Evolutionary conservation across 2,797 vertebrate species (phyloP).

Genomic region (Paramormyrops hopkinsi): DNA sequence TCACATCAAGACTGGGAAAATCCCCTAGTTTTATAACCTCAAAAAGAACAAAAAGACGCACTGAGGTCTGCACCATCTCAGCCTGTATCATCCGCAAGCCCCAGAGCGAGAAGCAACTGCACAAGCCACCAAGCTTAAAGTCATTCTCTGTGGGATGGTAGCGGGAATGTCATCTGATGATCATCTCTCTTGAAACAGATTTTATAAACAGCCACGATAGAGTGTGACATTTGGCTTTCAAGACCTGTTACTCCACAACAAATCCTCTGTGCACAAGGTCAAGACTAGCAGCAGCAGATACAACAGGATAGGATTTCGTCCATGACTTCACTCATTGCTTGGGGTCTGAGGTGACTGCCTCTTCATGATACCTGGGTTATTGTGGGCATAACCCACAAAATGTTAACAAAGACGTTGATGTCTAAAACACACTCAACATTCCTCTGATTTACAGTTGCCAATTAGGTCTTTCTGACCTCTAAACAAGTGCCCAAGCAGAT

Average conservation of each 20-base stretch:
- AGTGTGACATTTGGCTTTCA: not conserved
- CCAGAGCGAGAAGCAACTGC: not conserved
- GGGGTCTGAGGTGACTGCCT: not conserved
- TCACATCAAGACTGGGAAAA: not conserved
- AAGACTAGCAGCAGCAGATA: not conserved
- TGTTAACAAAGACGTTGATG: not conserved
- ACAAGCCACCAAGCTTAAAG: not conserved
- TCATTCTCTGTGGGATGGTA: not conserved
- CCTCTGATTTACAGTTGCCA: not conserved
- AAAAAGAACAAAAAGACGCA: not conserved
- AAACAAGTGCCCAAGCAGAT: not conserved
- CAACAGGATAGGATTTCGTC: not conserved
- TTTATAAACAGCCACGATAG: not conserved
- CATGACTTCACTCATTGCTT: not conserved
- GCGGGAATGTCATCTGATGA: not conserved
- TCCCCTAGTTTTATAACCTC: not conserved
- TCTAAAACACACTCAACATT: not conserved
- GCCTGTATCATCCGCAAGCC: not conserved
- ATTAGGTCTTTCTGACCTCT: not conserved
- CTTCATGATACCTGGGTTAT: not conserved
- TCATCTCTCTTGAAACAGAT: not conserved
- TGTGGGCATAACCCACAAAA: not conserved
- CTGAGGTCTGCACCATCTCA: not conserved
- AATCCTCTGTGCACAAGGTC: not conserved
- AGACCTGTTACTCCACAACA: not conserved